Evolutionary conservation across 2,113 vertebrate genomes (phyloP).

Genomic region (Micromys minutus): DNA sequence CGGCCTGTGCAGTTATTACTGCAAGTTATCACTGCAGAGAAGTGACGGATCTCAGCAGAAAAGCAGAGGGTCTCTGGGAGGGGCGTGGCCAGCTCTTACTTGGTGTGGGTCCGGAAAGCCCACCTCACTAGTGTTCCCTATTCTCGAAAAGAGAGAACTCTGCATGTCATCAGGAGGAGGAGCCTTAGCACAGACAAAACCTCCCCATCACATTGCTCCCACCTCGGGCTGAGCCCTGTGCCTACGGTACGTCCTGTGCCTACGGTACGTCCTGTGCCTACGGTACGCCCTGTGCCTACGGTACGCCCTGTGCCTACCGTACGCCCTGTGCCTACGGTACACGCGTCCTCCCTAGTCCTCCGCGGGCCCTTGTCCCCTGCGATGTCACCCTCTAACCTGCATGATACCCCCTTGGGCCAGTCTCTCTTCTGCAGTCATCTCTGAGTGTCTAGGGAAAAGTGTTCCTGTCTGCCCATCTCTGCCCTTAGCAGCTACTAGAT

Average conservation of each 20-base stretch:
- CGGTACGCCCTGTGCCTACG: no score
- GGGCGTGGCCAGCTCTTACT: background rate
- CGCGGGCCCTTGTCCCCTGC: background rate
- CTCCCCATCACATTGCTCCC: no score
- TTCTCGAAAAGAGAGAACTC: background rate
- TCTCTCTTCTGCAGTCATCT: background rate
- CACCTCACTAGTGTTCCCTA: background rate
- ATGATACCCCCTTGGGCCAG: background rate
- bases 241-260: fast-evolving
- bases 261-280: no score
- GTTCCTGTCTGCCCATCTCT: fast-evolving
- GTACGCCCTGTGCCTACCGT: no score
- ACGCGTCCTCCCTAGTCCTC: background rate
- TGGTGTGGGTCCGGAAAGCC: background rate
- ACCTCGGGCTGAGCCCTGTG: fast-evolving
- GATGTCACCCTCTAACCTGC: fast-evolving
- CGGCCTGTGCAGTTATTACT: no score
- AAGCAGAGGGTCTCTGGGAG: background rate
- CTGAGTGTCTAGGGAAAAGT: no score
- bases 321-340: fast-evolving
- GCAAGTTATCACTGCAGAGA: no score
- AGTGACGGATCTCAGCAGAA: background rate
- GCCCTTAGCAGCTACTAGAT: background rate
- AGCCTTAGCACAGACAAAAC: fast-evolving
- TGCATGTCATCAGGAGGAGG: fast-evolving